phyloP scores from a whole-genome alignment of 2,888 invertebrate species.

The Caenorhabditis sinica region DNA sequence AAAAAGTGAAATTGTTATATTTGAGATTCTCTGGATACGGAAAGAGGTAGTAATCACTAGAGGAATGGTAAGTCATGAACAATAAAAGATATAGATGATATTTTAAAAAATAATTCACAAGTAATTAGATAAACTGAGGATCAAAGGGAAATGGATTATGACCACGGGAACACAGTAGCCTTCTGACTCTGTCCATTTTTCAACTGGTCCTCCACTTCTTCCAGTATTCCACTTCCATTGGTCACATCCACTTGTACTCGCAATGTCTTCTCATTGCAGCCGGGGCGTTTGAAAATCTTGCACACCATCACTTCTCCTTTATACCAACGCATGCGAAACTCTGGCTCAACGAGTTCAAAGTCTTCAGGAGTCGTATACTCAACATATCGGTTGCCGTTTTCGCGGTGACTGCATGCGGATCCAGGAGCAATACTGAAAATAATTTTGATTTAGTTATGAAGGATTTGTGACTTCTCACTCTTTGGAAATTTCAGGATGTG shows the following conservation, averaged over 20 bases:
- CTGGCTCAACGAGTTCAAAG: constrained; percentile 63
- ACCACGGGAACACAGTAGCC: constrained; percentile 9
- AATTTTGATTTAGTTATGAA: neutral
- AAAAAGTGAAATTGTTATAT: too few relatives aligned
- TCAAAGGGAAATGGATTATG: neutral
- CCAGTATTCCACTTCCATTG: constrained; percentile 8
- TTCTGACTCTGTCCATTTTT: constrained; percentile 13
- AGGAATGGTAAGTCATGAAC: too few relatives aligned
- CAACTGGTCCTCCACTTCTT: constrained; percentile 24
- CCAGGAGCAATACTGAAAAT: constrained; percentile 39
- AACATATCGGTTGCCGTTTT: constrained; percentile 30
- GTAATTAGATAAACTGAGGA: neutral
- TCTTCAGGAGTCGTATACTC: constrained; percentile 28
- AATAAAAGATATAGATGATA: neutral
- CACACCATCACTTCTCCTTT: constrained; percentile 26
- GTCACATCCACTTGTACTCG: neutral
- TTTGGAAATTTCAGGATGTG: constrained; percentile 4
- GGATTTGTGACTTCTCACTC: neutral
- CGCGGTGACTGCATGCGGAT: constrained; percentile 26
- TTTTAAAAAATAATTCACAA: constrained; percentile 15
- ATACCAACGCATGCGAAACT: constrained; percentile 61
- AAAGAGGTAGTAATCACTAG: too few relatives aligned
- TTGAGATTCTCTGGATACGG: too few relatives aligned
- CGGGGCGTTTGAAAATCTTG: constrained; percentile 21
- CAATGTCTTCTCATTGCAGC: constrained; percentile 27